Percentiles rank a stretch among this genome's conserved stretches.
Evolutionary conservation across 2,113 vertebrate genomes (phyloP).

Genomic region (Phasianus colchicus): DNA sequence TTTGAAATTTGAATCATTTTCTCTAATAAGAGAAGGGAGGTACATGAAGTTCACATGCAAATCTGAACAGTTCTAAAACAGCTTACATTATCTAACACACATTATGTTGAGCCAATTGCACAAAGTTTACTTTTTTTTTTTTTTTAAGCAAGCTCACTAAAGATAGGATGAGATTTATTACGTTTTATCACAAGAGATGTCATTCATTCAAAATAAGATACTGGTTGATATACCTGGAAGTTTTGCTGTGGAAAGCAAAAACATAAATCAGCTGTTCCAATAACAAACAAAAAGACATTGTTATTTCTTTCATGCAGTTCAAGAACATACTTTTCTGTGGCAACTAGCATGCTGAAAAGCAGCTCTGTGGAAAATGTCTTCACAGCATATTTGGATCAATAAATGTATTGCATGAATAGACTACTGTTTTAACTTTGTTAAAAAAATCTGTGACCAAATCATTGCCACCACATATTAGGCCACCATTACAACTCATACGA

Average conservation of each 20-base stretch:
- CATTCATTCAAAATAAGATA: background rate
- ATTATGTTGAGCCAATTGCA: accelerated
- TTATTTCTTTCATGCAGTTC: background rate
- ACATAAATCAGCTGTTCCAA: background rate
- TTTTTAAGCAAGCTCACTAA: background rate
- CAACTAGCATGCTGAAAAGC: accelerated
- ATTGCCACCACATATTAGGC: background rate
- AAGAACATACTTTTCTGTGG: background rate
- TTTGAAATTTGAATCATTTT: background rate
- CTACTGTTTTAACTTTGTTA: accelerated
- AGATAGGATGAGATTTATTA: accelerated
- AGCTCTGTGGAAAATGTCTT: background rate
- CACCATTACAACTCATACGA: background rate
- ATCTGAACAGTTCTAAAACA: background rate
- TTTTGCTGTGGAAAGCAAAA: background rate
- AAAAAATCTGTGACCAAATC: background rate
- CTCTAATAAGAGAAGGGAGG: background rate
- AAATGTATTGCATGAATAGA: background rate
- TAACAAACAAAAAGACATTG: background rate
- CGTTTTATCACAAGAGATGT: background rate
- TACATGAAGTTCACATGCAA: background rate
- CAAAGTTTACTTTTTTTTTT: background rate
- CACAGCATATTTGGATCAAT: background rate
- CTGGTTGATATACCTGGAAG: background rate
- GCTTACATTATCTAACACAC: background rate